Base-by-base conservation (phyloP, 2,888 invertebrate species). In the Perdita meconis region DNA sequence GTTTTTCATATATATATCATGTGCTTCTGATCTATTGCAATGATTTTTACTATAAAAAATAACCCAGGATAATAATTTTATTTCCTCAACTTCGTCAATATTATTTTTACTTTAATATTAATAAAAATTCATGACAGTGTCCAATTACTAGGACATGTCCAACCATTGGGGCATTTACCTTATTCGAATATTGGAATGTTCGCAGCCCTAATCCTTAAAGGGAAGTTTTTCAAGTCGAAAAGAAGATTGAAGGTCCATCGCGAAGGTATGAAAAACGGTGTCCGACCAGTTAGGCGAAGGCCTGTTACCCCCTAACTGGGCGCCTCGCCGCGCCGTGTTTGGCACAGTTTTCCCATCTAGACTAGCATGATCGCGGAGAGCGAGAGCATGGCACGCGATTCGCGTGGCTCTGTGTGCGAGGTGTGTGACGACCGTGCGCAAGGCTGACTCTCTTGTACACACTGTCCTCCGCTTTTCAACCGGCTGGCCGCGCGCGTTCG, bases 311-410 rank as follows among this genome's bases (percentile, higher is more conserved):
- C 51, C 55, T 47, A 22, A n/a, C n/a, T n/a, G 22, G 67, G 81
- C 71, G 64, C 68, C 81, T 73, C n/a, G n/a, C n/a, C n/a, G n/a
- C 75, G 72, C 77, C 55, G 64, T 81, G 79, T 86, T 87, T 86
- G 86, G 84, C 86, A 87, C 86, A 84, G 84, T 86, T 86, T 86
- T 83, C 81, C 72, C 82, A n/a, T 81, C 68, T 80, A 74, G 68
- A 78, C 78, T n/a, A n/a, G 1, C 19, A 55, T 38, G 38, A 19
- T n/a, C n/a, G 50, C 19, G 47, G 47, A 8, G 19, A 40, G 44
- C 34, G 67, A 60, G 51, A 60, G 51, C 47, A 44, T 77, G 42
- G 19, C 19, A 63, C 57, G 36, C 50, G 34, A 26, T 40, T 19
- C 19, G 47, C 34, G 55, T 47, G 70, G 40, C n/a, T 6, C 12